Percentiles rank a stretch among this genome's conserved stretches.
Evolutionary conservation across 2,888 invertebrate species (phyloP).

Genomic region (Ormyrus pomaceus): DNA sequence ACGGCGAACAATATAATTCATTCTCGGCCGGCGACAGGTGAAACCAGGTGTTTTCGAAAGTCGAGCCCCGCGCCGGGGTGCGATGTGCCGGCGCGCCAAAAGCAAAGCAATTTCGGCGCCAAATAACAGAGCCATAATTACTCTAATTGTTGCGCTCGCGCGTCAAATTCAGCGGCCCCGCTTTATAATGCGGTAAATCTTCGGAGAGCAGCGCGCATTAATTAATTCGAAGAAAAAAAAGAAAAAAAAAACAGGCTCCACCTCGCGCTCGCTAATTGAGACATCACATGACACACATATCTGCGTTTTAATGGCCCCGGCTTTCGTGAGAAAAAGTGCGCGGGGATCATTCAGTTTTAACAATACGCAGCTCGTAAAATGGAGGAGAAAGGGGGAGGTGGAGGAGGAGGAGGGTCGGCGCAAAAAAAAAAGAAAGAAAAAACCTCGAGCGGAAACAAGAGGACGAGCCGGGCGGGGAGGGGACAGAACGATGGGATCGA

Average conservation of each 20-base stretch:
- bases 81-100: background rate
- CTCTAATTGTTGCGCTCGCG: conserved; percentile 28
- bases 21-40: background rate
- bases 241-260: background rate
- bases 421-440: background rate
- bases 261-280: background rate
- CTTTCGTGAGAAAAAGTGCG: background rate
- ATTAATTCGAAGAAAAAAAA: background rate
- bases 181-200: conserved; percentile 19
- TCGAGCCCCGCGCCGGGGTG: background rate
- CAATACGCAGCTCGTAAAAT: conserved; percentile 23
- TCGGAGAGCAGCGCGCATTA: background rate
- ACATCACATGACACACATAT: conserved; percentile 2
- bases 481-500: conserved; percentile 36
- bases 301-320: background rate
- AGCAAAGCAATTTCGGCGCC: background rate
- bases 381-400: background rate
- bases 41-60: conserved; percentile 27
- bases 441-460: conserved; percentile 14
- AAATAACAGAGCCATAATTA: conserved; percentile 32
- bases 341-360: conserved; percentile 26
- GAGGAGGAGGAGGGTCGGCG: background rate
- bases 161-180: conserved; percentile 1
- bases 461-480: background rate
- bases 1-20: conserved; percentile 22